A percentile compares a stretch with the other conserved stretches of the same genome.
phyloP scores from a whole-genome alignment of 2,888 invertebrate species.

The Automeris io region DNA sequence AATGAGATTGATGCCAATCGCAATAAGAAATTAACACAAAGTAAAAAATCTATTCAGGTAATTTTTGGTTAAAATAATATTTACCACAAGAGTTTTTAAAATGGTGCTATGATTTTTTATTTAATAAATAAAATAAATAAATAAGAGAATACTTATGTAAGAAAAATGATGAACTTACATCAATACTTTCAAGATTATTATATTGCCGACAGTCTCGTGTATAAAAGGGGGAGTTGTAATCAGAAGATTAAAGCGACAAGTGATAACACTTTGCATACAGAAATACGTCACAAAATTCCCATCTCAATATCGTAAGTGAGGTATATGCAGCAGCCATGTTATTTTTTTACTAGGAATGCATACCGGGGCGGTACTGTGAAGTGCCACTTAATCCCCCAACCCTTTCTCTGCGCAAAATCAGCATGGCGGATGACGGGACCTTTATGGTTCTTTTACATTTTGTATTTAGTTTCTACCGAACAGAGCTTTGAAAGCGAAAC shows the following conservation, averaged over 20 bases:
- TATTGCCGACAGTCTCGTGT: too few relatives aligned
- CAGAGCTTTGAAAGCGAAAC: constrained; percentile 62
- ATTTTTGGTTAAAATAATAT: too few relatives aligned
- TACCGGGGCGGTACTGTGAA: constrained; percentile 63
- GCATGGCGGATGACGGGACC: constrained; percentile 60
- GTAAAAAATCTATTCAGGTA: too few relatives aligned
- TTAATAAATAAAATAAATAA: too few relatives aligned
- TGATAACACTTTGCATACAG: constrained; percentile 24
- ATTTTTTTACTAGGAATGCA: constrained; percentile 46
- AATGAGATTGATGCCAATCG: too few relatives aligned
- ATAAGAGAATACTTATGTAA: too few relatives aligned
- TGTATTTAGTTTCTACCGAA: constrained; percentile 46
- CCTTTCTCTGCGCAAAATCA: constrained; percentile 61
- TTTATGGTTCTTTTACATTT: constrained; percentile 50
- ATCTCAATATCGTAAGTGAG: constrained; percentile 25
- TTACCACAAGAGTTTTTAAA: too few relatives aligned
- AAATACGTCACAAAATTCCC: constrained; percentile 18
- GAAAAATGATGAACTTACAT: too few relatives aligned
- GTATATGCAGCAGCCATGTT: constrained; percentile 44
- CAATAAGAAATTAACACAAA: too few relatives aligned
- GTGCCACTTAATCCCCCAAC: constrained; percentile 69
- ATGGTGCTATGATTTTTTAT: too few relatives aligned
- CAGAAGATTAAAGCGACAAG: constrained; percentile 57
- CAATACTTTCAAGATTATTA: too few relatives aligned
- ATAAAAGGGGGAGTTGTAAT: constrained; percentile 34